These are phyloP conservation scores for Tholera decimalis DNA, from an alignment of 2,888 invertebrate genomes.

Conservation along the genomic window DNA sequence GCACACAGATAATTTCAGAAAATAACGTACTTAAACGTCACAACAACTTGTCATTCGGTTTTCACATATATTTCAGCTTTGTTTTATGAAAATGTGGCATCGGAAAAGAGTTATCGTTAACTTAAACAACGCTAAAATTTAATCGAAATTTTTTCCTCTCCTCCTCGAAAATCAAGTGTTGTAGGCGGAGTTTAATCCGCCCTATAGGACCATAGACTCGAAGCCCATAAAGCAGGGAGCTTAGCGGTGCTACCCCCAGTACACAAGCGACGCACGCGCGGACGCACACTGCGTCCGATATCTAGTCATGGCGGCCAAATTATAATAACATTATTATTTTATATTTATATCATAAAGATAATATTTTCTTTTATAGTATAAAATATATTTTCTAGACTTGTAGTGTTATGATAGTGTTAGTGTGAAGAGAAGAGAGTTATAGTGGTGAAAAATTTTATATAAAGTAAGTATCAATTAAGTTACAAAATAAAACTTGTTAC, in stretches of 20 bases:
- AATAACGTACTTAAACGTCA: too few species aligned
- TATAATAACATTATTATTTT: constrained; percentile 12
- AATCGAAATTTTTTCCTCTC: constrained; percentile 12
- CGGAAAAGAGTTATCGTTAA: too few species aligned
- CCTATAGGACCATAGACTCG: constrained; percentile 54
- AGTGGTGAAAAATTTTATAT: not conserved
- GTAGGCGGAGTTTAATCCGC: constrained; percentile 75
- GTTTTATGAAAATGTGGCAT: too few species aligned
- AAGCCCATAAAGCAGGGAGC: constrained; percentile 69
- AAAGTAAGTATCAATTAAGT: constrained; percentile 28
- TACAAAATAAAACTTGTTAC: too few species aligned
- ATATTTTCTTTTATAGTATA: constrained; percentile 17
- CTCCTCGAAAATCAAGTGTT: constrained; percentile 57
- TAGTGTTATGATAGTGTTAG: constrained; percentile 43
- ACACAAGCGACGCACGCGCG: constrained; percentile 67
- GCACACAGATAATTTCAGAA: too few species aligned
- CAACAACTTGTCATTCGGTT: too few species aligned
- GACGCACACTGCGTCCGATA: constrained; percentile 39
- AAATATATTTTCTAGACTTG: constrained; percentile 17
- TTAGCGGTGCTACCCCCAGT: constrained; percentile 73
- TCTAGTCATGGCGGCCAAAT: constrained; percentile 61
- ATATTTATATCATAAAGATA: constrained; percentile 5
- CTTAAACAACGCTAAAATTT: constrained; percentile 1
- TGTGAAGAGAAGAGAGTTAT: constrained; percentile 4
- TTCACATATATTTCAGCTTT: too few species aligned